Percentiles rank a stretch among this genome's conserved stretches.
Evolutionary conservation across 2,888 invertebrate species (phyloP).

Genomic region (Oligia fasciuncula): DNA sequence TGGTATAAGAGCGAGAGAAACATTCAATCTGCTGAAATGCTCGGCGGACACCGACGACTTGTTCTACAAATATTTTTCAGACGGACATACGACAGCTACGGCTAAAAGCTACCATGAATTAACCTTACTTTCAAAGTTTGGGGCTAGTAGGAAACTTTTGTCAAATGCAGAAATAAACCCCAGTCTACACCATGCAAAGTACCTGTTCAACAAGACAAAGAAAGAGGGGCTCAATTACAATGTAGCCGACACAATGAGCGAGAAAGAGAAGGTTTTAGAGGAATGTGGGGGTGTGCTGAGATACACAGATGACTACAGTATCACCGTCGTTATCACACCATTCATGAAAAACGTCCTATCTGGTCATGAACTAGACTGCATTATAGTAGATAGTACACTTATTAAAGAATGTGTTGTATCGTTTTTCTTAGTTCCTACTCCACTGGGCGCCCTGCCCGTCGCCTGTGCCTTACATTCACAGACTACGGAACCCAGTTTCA

Average conservation of each 20-base stretch:
- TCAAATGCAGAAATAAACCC: slow-evolving; percentile 51
- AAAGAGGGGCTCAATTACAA: slow-evolving; percentile 7
- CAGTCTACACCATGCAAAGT: slow-evolving; percentile 19
- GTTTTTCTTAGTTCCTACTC: slow-evolving; percentile 66
- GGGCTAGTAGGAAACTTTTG: slow-evolving; percentile 15
- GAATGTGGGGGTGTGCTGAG: slow-evolving; percentile 46
- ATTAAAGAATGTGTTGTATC: slow-evolving; percentile 61
- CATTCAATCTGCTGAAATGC: slow-evolving; percentile 58
- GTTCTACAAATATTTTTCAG: slow-evolving; percentile 45
- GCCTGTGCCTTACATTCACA: slow-evolving; percentile 68
- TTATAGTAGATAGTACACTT: slow-evolving; percentile 66
- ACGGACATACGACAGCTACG: slow-evolving; percentile 38
- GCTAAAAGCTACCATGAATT: slow-evolving; percentile 63
- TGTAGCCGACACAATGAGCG: slow-evolving; percentile 21
- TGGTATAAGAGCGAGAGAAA: slow-evolving; percentile 51
- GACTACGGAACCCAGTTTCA: slow-evolving; percentile 57
- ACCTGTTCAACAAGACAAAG: slow-evolving; percentile 38
- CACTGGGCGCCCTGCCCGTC: slow-evolving; percentile 70
- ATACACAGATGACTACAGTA: slow-evolving; percentile 42
- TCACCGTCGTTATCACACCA: slow-evolving; percentile 68
- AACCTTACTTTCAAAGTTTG: slow-evolving; percentile 32
- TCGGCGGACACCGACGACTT: slow-evolving; percentile 62
- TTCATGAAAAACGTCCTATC: slow-evolving; percentile 69
- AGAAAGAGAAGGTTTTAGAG: slow-evolving; percentile 47
- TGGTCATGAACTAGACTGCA: slow-evolving; percentile 58